Base-by-base conservation (phyloP, 2,113 vertebrate species). In the human region DNA sequence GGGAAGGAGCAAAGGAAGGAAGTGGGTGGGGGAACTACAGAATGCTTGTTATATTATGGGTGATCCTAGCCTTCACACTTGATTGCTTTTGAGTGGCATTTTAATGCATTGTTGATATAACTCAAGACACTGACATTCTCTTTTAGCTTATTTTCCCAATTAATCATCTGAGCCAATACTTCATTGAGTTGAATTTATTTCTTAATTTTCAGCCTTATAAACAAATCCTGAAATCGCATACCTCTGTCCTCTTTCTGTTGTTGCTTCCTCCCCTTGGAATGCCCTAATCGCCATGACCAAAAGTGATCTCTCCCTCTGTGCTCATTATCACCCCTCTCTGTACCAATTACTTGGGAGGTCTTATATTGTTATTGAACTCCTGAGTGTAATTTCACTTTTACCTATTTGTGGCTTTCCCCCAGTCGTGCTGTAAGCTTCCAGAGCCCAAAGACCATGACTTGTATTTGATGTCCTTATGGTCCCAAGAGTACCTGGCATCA, bases 221-320 rank as follows among this genome's bases (percentile, higher is more conserved):
- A 80, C 48, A 75, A 5, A 22, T 5, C 57, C 32, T 43, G 6
- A 50, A 38, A 64, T 7, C 0, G 13, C 55, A n/a, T 0, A 2
- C 48, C 5, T 11, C 40, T 10, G 73, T 35, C 10, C 48, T 38
- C 50, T 70, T 40, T 10, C 61, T 68, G 80, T 4, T 52, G 25
- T 20, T 16, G 14, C 10, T 3, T 25, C 57, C 5, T 25, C 17
- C 6, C 0, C 1, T 0, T 2, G 27, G 38, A 18, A 5, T 0
- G 8, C 6, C 55, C 40, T 12, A 4, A 10, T 9, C 12, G 6
- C 32, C 23, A 38, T 52, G n/a, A n/a, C 20, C 12, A 32, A 30
- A 48, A 14, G 55, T 43, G 50, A n/a, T 9, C 25, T 23, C 32
- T 43, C n/a, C 48, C 68, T 75, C 27, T 20, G 27, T 22, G 12